Conservation (phyloP, 2,888 invertebrate genomes). For the Epinotia bilunana region DNA sequence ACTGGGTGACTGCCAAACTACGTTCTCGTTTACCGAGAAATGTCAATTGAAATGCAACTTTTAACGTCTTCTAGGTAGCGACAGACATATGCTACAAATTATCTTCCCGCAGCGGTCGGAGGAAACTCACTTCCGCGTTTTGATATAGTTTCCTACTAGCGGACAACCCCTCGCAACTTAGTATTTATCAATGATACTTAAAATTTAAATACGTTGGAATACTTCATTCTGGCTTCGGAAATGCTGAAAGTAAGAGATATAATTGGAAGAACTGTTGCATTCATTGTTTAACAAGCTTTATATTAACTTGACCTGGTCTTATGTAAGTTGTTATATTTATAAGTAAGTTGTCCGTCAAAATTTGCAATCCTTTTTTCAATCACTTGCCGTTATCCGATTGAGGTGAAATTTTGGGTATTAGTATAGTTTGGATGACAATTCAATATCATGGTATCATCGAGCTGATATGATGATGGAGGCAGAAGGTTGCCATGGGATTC, state of each 20-base stretch:
- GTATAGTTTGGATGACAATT: no score
- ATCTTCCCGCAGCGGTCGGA: constrained; percentile 66
- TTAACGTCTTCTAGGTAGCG: constrained; percentile 32
- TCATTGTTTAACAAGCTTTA: no score
- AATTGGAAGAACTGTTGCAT: background rate
- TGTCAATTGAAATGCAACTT: constrained; percentile 39
- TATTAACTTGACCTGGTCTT: no score
- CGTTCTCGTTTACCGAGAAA: constrained; percentile 28
- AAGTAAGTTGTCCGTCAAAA: no score
- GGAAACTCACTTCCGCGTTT: constrained; percentile 68
- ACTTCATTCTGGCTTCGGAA: background rate
- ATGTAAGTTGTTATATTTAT: no score
- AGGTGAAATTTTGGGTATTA: no score
- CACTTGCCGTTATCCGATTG: no score
- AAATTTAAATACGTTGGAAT: background rate
- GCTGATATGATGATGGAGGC: no score
- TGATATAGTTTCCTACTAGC: constrained; percentile 53
- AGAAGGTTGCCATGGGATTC: no score
- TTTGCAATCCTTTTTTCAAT: no score
- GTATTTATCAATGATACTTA: background rate
- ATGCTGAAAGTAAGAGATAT: background rate
- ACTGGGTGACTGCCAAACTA: constrained; percentile 2
- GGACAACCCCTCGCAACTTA: constrained; percentile 28
- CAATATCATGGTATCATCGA: no score
- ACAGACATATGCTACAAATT: constrained; percentile 54